Base-by-base conservation (phyloP, 92 coral and sea anemone genomes). In the Phenganax marumi region DNA sequence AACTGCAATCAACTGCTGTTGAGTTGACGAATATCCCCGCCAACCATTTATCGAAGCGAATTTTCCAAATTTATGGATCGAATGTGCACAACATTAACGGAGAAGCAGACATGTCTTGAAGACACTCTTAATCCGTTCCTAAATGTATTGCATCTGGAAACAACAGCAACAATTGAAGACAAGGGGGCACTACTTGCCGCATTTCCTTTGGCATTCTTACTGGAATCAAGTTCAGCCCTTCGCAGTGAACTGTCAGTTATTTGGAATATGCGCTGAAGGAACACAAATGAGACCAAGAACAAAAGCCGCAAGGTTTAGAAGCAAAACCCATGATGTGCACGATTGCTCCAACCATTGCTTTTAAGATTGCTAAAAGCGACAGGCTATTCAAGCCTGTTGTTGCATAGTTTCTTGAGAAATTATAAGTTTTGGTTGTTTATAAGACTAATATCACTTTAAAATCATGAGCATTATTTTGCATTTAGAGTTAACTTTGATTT, bases 91-190 rank as follows among this genome's bases (percentile, higher is more conserved):
- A 73, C 79, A 52, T 73, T 73, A 22, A 73, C 51, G 79, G 63
- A 49, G 61, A 63, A 63, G 22, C 19, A 25, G 13, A 19, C 13
- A 12, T 63, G 8, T 49, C 79, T 73, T 51, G n/a, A 73, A 19
- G 79, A 73, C 63, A 73, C 79, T 9, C 51, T 73, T 73, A 16
- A 73, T 48, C 78, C 78, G 3, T 73, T 73, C 58, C 78, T 73
- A 24, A 73, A 73, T 8, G 78, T 73, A 24, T 18, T 73, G 57
- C 54, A 50, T 50, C 78, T 57, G 14, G 78, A 73, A 73, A 73
- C 16, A 8, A 55, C 78, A 46, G 78, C 56, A 10, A 73, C 78
- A 73, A 39, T 73, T 18, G 13, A 73, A 8, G 57, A 73, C 78
- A 73, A 12, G 58, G 56, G 21, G 10, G 57, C 26, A 17, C 16